Evolutionary conservation across 2,113 vertebrate genomes (phyloP).

Genomic region (Hemicordylus capensis): DNA sequence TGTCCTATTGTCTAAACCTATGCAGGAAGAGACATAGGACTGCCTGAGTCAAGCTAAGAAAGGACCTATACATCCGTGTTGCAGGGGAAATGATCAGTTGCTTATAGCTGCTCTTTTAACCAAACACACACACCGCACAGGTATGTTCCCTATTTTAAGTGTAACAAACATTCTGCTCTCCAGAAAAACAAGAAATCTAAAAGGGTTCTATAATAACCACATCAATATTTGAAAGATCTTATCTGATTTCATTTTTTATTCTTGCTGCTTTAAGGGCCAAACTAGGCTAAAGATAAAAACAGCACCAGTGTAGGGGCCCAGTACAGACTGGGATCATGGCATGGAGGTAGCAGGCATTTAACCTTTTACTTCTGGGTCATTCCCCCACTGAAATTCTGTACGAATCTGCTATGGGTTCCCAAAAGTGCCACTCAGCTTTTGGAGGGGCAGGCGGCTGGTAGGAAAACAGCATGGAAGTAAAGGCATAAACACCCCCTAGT

Average conservation of each 20-base stretch:
- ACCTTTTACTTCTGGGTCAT: too few species aligned
- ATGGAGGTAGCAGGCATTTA: too few species aligned
- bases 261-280: background rate
- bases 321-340: too few species aligned
- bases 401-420: too few species aligned
- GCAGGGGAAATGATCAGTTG: background rate
- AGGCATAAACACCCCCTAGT: too few species aligned
- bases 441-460: too few species aligned
- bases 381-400: too few species aligned
- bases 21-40: background rate
- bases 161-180: background rate
- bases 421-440: too few species aligned
- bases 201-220: background rate
- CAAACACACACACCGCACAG: background rate
- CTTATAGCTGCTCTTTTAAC: slow-evolving; percentile 7
- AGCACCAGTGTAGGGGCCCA: too few species aligned
- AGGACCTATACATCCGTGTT: background rate
- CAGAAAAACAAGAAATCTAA: background rate
- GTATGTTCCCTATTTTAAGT: slow-evolving; percentile 12
- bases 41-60: background rate
- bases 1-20: background rate
- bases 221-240: background rate
- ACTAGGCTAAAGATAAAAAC: too few species aligned
- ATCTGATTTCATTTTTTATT: background rate
- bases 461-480: too few species aligned